Evolutionary conservation across 2,888 invertebrate species (phyloP).

Genomic region (Serrognathus titanus): DNA sequence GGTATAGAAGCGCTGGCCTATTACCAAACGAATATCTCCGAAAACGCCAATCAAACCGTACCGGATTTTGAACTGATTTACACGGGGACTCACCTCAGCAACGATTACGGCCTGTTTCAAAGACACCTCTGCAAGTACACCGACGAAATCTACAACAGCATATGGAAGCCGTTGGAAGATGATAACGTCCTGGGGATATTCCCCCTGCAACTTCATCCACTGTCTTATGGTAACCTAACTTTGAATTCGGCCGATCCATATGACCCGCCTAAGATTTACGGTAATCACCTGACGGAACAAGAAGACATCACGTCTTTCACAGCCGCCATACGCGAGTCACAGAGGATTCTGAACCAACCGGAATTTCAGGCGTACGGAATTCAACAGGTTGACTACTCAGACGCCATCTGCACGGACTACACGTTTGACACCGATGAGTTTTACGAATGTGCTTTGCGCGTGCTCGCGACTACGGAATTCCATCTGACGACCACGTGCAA

Average conservation of each 20-base stretch:
- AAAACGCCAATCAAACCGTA: slow-evolving; percentile 44
- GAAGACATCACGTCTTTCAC: slow-evolving; percentile 42
- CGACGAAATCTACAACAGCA: slow-evolving; percentile 54
- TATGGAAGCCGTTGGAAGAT: slow-evolving; percentile 56
- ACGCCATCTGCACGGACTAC: slow-evolving; percentile 52
- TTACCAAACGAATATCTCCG: slow-evolving; percentile 55
- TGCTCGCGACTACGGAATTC: slow-evolving; percentile 50
- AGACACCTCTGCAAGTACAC: slow-evolving; percentile 54
- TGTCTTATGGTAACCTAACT: slow-evolving; percentile 63
- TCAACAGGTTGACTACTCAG: slow-evolving; percentile 43
- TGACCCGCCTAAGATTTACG: slow-evolving; percentile 68
- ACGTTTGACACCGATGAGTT: slow-evolving; percentile 50
- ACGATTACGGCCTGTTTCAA: slow-evolving; percentile 37
- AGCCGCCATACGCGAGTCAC: slow-evolving; percentile 49
- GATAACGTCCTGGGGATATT: slow-evolving; percentile 48
- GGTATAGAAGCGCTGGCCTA: slow-evolving; percentile 58
- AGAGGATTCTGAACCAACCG: slow-evolving; percentile 49
- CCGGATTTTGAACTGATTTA: slow-evolving; percentile 72
- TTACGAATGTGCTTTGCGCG: slow-evolving; percentile 53
- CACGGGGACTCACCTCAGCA: no score
- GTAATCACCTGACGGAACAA: slow-evolving; percentile 72
- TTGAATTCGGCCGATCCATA: slow-evolving; percentile 70
- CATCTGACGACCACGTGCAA: slow-evolving; percentile 56
- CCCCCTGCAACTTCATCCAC: slow-evolving; percentile 69
- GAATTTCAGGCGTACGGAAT: slow-evolving; percentile 50